Percentiles rank a stretch among this genome's conserved stretches.
Conservation (phyloP, 2,113 vertebrate species). For the Sciurus niger region DNA sequence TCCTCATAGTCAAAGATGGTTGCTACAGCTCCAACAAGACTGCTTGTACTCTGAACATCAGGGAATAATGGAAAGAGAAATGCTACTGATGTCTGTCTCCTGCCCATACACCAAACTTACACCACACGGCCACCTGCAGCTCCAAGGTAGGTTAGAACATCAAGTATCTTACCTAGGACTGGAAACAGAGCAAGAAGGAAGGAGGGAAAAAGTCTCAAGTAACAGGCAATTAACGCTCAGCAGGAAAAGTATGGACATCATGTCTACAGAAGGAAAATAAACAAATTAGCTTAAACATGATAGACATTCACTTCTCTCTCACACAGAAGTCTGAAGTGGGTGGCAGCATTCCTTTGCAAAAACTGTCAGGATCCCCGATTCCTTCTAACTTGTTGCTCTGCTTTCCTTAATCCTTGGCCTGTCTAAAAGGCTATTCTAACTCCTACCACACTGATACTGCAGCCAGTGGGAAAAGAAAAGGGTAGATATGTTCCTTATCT, state of each 20-base stretch:
- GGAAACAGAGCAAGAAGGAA: not conserved
- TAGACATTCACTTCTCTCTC: not conserved
- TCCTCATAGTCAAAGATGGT: not conserved
- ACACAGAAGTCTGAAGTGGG: not conserved
- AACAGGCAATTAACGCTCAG: not conserved
- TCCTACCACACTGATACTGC: not conserved
- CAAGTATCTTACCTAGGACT: not conserved
- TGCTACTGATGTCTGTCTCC: not conserved
- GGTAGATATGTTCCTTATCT: not conserved
- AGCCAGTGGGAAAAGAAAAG: not conserved
- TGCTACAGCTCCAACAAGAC: not conserved
- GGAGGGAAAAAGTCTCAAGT: not conserved
- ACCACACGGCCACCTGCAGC: not conserved
- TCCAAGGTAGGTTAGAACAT: not conserved
- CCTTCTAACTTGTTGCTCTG: not conserved
- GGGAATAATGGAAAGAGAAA: not conserved
- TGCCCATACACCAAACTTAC: not conserved
- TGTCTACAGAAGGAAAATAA: not conserved
- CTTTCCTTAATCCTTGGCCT: not conserved
- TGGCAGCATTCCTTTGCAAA: not conserved
- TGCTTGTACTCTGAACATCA: not conserved
- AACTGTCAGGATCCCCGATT: not conserved
- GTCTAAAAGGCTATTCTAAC: not conserved
- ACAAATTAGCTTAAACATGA: constrained; percentile 5
- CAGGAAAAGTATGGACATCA: not conserved